Conservation (phyloP, 2,113 vertebrate species). For the Lynx canadensis region DNA sequence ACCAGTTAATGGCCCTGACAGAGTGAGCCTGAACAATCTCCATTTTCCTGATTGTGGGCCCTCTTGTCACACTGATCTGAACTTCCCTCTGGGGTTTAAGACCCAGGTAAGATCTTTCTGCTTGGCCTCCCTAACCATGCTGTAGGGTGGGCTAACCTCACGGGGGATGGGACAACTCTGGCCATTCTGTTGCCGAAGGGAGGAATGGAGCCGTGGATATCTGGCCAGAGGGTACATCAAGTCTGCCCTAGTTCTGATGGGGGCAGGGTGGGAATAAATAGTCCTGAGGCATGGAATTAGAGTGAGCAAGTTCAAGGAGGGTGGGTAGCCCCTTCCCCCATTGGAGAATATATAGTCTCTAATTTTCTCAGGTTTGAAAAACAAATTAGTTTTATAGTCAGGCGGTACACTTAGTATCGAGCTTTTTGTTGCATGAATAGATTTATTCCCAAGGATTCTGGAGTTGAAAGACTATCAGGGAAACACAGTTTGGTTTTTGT, state of each 20-base stretch:
- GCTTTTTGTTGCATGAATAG: neutral
- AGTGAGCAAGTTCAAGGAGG: neutral
- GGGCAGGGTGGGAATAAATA: neutral
- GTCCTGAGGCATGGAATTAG: neutral
- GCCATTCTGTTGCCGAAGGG: neutral
- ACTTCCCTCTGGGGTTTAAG: neutral
- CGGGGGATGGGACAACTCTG: accelerated
- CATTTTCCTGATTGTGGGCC: neutral
- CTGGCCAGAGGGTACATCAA: neutral
- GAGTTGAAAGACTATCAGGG: neutral
- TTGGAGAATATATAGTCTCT: neutral
- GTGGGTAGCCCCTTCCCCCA: neutral
- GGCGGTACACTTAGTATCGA: neutral
- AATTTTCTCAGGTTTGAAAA: neutral
- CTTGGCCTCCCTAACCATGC: neutral
- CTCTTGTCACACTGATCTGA: neutral
- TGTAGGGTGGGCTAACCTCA: neutral
- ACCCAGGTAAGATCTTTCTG: neutral
- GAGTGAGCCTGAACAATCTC: neutral
- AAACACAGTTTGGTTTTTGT: neutral
- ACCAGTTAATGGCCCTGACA: neutral
- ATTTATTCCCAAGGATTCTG: neutral
- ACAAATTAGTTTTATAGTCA: neutral
- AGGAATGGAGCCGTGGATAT: no score
- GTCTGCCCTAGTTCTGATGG: neutral